Base-by-base conservation (phyloP, 1,140 invertebrate genomes). In the Chrysomallon squamiferum region DNA sequence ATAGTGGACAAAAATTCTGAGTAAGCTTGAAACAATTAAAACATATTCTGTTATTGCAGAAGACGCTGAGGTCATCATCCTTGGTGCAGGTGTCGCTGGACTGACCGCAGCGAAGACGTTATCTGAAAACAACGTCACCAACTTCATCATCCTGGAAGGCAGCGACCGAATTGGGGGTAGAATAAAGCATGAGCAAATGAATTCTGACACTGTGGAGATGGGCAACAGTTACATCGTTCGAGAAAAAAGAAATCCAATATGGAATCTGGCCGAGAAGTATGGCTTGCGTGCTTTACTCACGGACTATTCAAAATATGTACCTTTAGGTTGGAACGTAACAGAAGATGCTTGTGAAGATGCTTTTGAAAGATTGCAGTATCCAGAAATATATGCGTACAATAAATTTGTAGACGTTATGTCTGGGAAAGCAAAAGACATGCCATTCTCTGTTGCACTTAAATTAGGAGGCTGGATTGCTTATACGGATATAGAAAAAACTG, bases 91-190 rank as follows among this genome's bases (percentile, higher is more conserved):
- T 18, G 15, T 11, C 25, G 50, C 50, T 54, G 50, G 50, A 5
- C 5, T 54, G 3, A 27, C 50, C 50, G 50, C 50, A 0, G 50
- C 50, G n/a, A 54, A 30, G 22, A 30, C 29, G 22, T 22, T 54
- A 11, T 25, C 50, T 3, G 29, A 20, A 2, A 25, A 54, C 2
- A 54, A 54, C 50, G 5, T 54, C 20, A 27, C n/a, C 15, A 15
- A 38, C 50, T 54, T 54, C 29, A 27, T 54, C n/a, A 54, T 54
- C 50, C 22, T 54, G 25, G 50, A 54, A 30, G 50, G 7, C 50
- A 15, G 9, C 29, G 20, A 2, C 13, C 13, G 1, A 22, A 54
- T 54, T 54, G 50, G 50, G 15, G 50, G 50, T 15, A 54, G 50
- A 54, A 27, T 27, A 27, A 29, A 1, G 13, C 22, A 30, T 30